Conservation (phyloP, 2,113 vertebrate genomes). For the Paradoxurus hermaphroditus region DNA sequence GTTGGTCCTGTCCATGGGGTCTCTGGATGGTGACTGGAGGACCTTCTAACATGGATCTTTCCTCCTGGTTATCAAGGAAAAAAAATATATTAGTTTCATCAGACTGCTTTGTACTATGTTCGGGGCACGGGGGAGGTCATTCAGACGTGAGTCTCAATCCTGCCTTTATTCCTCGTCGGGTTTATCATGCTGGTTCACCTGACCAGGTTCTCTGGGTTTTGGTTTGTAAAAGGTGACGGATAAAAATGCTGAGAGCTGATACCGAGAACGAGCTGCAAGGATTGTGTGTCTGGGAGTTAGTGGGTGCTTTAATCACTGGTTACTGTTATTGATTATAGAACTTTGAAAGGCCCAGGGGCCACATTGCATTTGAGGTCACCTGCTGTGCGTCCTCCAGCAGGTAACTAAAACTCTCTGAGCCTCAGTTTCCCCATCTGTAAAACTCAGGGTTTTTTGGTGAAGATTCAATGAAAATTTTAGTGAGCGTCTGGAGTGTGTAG, state of each 20-base stretch:
- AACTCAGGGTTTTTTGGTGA: neutral
- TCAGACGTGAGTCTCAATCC: neutral
- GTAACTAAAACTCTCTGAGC: neutral
- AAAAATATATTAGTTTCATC: neutral
- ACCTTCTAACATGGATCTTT: neutral
- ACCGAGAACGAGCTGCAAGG: rapidly evolving
- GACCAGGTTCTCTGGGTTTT: neutral
- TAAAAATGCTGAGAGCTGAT: neutral
- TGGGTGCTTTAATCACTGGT: neutral
- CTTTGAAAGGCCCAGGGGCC: neutral
- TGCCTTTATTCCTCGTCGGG: rapidly evolving
- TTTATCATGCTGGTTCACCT: neutral
- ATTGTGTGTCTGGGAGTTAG: neutral
- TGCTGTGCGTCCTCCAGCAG: neutral
- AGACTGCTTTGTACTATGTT: neutral
- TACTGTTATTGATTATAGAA: neutral
- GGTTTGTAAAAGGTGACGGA: neutral
- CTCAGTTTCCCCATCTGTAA: neutral
- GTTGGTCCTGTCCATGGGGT: neutral
- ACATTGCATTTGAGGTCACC: neutral
- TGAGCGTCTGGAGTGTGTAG: neutral
- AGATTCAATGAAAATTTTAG: neutral
- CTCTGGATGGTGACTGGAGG: neutral
- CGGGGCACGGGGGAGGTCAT: too few relatives aligned
- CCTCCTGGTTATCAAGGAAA: neutral